These are phyloP conservation scores for Penaeus chinensis DNA, from an alignment of 1,140 invertebrate genomes.

Conservation along the genomic window DNA sequence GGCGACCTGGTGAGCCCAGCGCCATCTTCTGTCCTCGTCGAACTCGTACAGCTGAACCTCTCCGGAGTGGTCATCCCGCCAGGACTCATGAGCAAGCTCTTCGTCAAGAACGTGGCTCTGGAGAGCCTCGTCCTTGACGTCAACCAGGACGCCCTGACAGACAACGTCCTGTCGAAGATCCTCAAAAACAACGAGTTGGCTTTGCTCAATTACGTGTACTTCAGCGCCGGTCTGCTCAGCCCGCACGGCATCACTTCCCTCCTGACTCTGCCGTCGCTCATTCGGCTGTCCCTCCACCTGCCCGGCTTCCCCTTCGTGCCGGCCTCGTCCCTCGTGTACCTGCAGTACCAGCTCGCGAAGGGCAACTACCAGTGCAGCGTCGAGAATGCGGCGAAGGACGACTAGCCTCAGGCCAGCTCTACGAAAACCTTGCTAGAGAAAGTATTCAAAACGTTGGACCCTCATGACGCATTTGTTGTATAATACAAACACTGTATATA, in stretches of 20 bases:
- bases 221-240: neutral
- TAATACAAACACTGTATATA: neutral
- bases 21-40: neutral
- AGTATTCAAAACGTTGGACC: neutral
- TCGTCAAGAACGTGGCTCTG: constrained; percentile 13
- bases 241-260: neutral
- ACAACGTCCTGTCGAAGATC: neutral
- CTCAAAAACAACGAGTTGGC: constrained; percentile 16
- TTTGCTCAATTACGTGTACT: constrained; percentile 2
- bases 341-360: neutral
- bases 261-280: constrained; percentile 14
- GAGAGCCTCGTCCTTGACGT: constrained; percentile 27
- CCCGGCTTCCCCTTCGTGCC: constrained; percentile 12
- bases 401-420: neutral
- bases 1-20: neutral
- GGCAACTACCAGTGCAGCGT: constrained; percentile 35
- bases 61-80: constrained; percentile 22
- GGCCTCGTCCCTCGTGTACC: neutral
- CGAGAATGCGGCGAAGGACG: neutral
- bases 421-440: too few relatives aligned
- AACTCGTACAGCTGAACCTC: constrained; percentile 24
- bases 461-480: neutral
- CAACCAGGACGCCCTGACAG: constrained; percentile 20
- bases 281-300: constrained; percentile 19
- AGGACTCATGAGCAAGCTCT: neutral